Percentiles rank a stretch among this genome's conserved stretches.
phyloP scores from a whole-genome alignment of 1,140 invertebrate species.

The Riptortus pedestris region DNA sequence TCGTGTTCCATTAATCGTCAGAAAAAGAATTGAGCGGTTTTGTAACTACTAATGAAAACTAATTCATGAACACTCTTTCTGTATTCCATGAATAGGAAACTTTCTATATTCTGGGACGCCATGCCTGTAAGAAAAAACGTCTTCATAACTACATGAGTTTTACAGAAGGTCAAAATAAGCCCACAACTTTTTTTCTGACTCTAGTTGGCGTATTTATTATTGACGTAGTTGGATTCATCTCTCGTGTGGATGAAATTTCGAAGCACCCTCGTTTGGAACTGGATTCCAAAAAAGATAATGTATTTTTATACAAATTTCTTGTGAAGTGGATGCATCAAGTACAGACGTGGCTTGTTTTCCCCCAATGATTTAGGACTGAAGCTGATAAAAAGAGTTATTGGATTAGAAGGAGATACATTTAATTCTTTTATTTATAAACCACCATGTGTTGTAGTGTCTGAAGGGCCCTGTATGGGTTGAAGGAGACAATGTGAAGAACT shows the following conservation, averaged over 20 bases:
- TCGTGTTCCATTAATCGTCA: too few species aligned
- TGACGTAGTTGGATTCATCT: constrained; percentile 74
- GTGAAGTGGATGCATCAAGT: constrained; percentile 54
- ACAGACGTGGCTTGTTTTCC: constrained; percentile 73
- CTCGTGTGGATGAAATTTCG: constrained; percentile 73
- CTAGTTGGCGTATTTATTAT: constrained; percentile 70
- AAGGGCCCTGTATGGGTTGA: constrained; percentile 91
- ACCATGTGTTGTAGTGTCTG: constrained; percentile 58
- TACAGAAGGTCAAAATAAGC: too few species aligned
- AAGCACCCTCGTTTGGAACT: constrained; percentile 88
- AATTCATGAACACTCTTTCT: too few species aligned
- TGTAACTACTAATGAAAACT: too few species aligned
- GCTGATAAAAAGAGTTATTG: constrained; percentile 84
- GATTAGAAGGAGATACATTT: constrained; percentile 63
- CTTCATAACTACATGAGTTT: too few species aligned
- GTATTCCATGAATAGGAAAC: too few species aligned
- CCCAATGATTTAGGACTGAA: constrained; percentile 74
- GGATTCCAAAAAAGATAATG: constrained; percentile 57
- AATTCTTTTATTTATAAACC: constrained; percentile 57
- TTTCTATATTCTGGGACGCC: too few species aligned
- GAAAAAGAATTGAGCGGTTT: too few species aligned
- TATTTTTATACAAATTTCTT: constrained; percentile 72
- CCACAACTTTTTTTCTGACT: too few species aligned
- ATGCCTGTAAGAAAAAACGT: too few species aligned
- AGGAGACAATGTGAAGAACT: constrained; percentile 76